phyloP scores from a whole-genome alignment of 2,113 vertebrate genomes.

The Coptodon rendalli region DNA sequence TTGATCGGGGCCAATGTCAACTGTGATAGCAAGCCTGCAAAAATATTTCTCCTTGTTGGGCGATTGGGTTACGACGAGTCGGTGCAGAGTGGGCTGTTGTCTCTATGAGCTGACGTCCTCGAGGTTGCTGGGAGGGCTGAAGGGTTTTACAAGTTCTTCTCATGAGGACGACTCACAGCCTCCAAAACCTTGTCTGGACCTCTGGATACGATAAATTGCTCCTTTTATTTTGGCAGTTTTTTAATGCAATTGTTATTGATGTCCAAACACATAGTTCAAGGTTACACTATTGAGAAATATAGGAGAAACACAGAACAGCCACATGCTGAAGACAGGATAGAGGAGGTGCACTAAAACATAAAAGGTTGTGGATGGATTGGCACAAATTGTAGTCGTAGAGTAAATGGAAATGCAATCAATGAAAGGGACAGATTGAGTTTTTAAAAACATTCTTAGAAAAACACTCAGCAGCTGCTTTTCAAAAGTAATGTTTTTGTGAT shows the following conservation, averaged over 20 bases:
- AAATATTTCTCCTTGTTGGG: constrained; percentile 24
- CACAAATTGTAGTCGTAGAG: neutral
- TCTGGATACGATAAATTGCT: neutral
- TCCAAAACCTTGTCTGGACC: constrained; percentile 14
- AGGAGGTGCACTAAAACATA: neutral
- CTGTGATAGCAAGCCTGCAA: constrained; percentile 46
- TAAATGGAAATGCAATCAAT: neutral
- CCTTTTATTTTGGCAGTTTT: neutral
- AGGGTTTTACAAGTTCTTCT: constrained; percentile 39
- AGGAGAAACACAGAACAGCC: neutral
- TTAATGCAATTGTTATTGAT: neutral
- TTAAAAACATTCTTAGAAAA: neutral
- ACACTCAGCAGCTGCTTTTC: neutral
- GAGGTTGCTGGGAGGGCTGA: constrained; percentile 6
- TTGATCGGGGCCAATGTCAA: constrained; percentile 24
- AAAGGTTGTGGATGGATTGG: neutral
- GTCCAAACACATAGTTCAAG: neutral
- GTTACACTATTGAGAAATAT: neutral
- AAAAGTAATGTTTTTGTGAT: neutral
- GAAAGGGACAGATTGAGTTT: neutral
- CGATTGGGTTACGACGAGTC: constrained; percentile 41
- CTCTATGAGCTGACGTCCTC: constrained; percentile 3
- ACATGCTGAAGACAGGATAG: neutral
- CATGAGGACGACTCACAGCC: neutral
- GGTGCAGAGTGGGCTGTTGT: neutral